phyloP scores from a whole-genome alignment of 2,113 vertebrate species.

The Ginglymostoma cirratum region DNA sequence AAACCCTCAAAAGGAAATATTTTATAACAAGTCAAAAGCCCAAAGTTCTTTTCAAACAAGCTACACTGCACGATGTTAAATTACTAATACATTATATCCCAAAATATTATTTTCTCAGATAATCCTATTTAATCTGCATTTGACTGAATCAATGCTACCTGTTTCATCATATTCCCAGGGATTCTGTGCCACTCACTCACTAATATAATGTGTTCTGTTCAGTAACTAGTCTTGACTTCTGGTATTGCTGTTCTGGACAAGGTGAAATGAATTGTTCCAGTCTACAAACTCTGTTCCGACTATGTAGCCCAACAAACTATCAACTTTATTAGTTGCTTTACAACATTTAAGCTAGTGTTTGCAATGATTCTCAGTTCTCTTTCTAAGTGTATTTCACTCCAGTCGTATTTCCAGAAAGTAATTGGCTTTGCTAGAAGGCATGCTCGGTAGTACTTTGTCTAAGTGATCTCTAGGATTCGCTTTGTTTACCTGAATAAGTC shows the following conservation, averaged over 20 bases:
- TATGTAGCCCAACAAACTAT: neutral
- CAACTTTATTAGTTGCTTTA: neutral
- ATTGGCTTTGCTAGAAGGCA: too few species aligned
- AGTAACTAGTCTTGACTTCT: too few species aligned
- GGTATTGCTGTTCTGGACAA: neutral
- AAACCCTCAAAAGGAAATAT: neutral
- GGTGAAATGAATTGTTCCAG: neutral
- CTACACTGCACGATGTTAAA: neutral
- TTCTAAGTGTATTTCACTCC: neutral
- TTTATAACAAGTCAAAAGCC: neutral
- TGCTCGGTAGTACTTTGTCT: neutral
- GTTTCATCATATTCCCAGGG: neutral
- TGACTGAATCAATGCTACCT: neutral
- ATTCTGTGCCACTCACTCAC: neutral
- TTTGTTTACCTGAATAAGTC: neutral
- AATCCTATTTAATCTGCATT: neutral
- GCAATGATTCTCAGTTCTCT: slow-evolving; percentile 11
- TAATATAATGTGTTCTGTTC: too few species aligned
- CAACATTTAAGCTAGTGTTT: neutral
- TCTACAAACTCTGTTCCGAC: neutral
- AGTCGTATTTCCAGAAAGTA: neutral
- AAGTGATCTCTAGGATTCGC: neutral
- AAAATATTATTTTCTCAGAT: neutral
- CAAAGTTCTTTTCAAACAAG: neutral
- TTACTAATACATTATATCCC: neutral